Conservation (phyloP, 2,113 vertebrate genomes). For the Stegastes partitus region DNA sequence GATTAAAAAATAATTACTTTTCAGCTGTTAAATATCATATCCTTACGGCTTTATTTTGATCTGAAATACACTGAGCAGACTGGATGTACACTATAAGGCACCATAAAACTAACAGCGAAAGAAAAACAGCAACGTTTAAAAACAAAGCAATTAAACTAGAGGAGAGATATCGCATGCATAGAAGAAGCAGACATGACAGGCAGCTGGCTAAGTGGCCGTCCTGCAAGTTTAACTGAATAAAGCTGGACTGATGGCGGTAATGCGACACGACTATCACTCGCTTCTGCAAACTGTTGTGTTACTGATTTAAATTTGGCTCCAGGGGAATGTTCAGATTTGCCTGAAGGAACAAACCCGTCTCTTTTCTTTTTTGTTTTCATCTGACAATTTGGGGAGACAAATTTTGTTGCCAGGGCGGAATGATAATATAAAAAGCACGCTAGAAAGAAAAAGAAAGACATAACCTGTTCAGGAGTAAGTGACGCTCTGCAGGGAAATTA, state of each 20-base stretch:
- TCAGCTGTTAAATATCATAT: too few relatives aligned
- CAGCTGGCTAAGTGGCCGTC: background rate
- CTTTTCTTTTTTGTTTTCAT: slow-evolving; percentile 4
- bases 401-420: background rate
- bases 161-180: too few relatives aligned
- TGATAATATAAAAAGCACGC: background rate
- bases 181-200: background rate
- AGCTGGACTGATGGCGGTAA: background rate
- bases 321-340: background rate
- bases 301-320: slow-evolving; percentile 16
- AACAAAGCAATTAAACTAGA: too few relatives aligned
- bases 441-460: background rate
- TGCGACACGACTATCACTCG: background rate
- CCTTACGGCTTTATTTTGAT: too few relatives aligned
- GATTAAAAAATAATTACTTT: too few relatives aligned
- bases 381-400: background rate
- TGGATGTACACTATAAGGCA: too few relatives aligned
- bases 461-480: background rate
- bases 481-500: background rate
- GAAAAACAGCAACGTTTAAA: background rate
- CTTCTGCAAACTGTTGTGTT: background rate
- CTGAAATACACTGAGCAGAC: too few relatives aligned
- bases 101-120: too few relatives aligned
- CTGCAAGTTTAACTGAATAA: background rate
- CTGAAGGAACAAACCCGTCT: background rate